These are phyloP conservation scores for Sturnira hondurensis DNA, from an alignment of 2,113 vertebrate species.

Conservation along the genomic window DNA sequence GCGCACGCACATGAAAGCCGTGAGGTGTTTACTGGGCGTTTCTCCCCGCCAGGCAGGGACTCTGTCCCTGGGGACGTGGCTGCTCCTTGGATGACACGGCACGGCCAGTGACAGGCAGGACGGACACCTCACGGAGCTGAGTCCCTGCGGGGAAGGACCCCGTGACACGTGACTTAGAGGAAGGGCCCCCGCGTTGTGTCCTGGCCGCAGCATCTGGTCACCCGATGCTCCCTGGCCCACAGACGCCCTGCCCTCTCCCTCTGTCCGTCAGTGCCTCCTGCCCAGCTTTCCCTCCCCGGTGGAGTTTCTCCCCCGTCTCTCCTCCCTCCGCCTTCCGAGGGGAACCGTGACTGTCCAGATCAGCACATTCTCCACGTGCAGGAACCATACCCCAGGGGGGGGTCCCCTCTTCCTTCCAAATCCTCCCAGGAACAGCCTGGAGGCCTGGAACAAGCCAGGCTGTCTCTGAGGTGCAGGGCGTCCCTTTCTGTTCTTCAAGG, in stretches of 20 bases:
- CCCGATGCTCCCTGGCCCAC: neutral
- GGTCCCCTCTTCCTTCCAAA: neutral
- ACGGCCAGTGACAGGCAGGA: neutral
- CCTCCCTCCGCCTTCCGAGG: neutral
- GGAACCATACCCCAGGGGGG: neutral
- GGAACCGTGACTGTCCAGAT: neutral
- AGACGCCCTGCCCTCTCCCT: neutral
- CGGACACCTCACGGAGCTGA: neutral
- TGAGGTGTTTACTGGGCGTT: neutral
- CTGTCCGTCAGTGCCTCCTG: neutral
- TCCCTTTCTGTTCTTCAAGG: no score
- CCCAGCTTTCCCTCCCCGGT: neutral
- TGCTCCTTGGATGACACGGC: neutral
- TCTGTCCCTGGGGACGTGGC: rapidly evolving
- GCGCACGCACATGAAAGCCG: neutral
- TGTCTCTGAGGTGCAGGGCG: no score
- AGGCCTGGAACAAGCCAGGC: neutral
- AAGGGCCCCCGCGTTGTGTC: neutral
- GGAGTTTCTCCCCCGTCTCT: rapidly evolving
- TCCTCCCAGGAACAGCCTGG: neutral
- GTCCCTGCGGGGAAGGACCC: neutral
- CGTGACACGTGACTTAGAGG: neutral
- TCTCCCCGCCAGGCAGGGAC: neutral
- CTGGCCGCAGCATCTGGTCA: neutral
- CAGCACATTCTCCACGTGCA: neutral